phyloP scores from a whole-genome alignment of 2,888 invertebrate species.

The Isoperla grammatica region DNA sequence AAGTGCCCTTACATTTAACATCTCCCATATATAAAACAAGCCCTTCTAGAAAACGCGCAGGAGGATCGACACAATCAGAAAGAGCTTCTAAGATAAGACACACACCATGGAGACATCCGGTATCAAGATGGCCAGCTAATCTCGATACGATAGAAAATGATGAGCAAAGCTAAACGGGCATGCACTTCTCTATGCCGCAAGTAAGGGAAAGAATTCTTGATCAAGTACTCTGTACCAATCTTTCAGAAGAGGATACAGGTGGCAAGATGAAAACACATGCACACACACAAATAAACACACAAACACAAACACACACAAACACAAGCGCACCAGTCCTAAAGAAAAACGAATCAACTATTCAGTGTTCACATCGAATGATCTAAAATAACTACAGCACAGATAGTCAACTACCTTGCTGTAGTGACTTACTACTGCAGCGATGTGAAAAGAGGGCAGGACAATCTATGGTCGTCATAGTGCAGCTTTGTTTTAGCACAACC shows the following conservation, averaged over 20 bases:
- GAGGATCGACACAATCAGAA: conserved; percentile 21
- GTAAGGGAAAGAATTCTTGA: conserved; percentile 17
- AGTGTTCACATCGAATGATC: too few species aligned
- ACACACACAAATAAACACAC: too few species aligned
- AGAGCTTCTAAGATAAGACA: conserved; percentile 23
- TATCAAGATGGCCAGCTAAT: neutral
- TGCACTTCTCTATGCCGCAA: conserved; percentile 18
- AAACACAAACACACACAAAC: too few species aligned
- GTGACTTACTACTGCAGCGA: too few species aligned
- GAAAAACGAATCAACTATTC: too few species aligned
- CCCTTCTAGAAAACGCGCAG: conserved; percentile 24
- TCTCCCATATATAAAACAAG: conserved; percentile 27
- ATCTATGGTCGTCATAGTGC: too few species aligned
- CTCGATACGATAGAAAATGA: conserved; percentile 17
- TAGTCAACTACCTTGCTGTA: too few species aligned
- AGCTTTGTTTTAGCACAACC: neutral
- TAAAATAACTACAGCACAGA: too few species aligned
- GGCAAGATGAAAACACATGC: conserved; percentile 20
- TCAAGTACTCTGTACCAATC: conserved; percentile 28
- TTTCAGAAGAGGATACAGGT: conserved; percentile 22
- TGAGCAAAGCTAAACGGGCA: conserved; percentile 25
- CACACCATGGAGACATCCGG: conserved; percentile 20
- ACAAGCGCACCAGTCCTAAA: too few species aligned
- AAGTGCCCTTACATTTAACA: conserved; percentile 28
- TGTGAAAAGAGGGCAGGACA: too few species aligned